phyloP scores from a whole-genome alignment of 1,140 invertebrate genomes.

The Cydia pomonella region DNA sequence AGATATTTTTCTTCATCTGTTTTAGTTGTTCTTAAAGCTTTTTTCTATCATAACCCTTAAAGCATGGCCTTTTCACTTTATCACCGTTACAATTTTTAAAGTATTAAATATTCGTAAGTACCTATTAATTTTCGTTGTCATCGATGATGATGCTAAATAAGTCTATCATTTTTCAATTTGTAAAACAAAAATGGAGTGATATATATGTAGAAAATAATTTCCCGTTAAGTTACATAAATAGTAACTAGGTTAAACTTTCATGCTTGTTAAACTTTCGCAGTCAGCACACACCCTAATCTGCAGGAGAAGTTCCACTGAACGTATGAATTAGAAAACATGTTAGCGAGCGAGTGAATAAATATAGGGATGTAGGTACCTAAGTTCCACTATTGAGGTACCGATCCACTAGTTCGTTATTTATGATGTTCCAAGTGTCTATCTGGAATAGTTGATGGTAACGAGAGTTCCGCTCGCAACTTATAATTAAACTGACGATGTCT shows the following conservation, averaged over 20 bases:
- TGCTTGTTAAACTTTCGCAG: slow-evolving; percentile 26
- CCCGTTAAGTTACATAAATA: slow-evolving; percentile 8
- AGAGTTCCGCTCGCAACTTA: slow-evolving; percentile 44
- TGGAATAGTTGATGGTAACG: slow-evolving; percentile 32
- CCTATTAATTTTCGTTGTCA: too few species aligned
- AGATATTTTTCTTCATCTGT: not conserved
- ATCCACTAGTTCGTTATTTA: slow-evolving; percentile 28
- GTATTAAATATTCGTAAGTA: too few species aligned
- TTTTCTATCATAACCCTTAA: not conserved
- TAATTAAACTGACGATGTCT: slow-evolving; percentile 65
- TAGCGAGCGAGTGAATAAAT: not conserved
- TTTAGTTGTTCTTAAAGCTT: not conserved
- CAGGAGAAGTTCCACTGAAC: slow-evolving; percentile 22
- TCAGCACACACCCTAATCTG: slow-evolving; percentile 26
- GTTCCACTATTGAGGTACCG: not conserved
- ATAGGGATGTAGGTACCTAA: not conserved
- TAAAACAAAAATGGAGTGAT: not conserved
- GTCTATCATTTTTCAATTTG: not conserved
- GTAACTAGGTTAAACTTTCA: slow-evolving; percentile 28
- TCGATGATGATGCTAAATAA: not conserved
- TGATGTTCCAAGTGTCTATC: slow-evolving; percentile 30
- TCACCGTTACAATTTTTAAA: not conserved
- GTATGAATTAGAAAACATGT: slow-evolving; percentile 33
- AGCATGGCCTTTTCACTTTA: not conserved
- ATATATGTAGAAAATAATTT: not conserved